Conservation (phyloP, 2,113 vertebrate species). For the Sphyrna mokarran region DNA sequence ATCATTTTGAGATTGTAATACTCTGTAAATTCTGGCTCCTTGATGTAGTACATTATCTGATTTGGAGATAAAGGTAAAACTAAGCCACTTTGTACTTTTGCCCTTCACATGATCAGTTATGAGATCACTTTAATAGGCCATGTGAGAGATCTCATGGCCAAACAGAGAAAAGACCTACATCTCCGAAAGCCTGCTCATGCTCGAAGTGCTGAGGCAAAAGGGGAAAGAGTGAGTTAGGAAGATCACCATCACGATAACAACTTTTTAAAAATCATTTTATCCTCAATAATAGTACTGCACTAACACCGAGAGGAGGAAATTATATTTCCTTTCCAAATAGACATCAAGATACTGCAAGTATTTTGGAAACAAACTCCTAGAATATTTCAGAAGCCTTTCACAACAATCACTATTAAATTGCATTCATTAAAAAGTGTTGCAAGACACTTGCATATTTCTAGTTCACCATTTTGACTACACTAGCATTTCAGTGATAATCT, state of each 20-base stretch:
- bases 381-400: not conserved
- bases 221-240: not conserved
- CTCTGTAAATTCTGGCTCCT: not conserved
- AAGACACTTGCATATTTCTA: not conserved
- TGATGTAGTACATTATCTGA: not conserved
- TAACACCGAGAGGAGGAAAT: not conserved
- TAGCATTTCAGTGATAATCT: not conserved
- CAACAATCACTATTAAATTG: not conserved
- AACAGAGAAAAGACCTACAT: not conserved
- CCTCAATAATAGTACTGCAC: not conserved
- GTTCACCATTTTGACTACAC: not conserved
- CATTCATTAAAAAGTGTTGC: not conserved
- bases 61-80: not conserved
- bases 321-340: not conserved
- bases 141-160: not conserved
- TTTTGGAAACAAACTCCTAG: not conserved
- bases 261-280: not conserved
- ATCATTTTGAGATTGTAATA: not conserved
- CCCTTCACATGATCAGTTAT: not conserved
- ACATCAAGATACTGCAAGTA: not conserved
- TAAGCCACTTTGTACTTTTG: not conserved
- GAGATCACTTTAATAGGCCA: not conserved
- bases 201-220: not conserved
- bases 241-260: not conserved
- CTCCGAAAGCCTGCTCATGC: not conserved